Base-by-base conservation (phyloP, 1,140 invertebrate species). In the Zophobas atratus region DNA sequence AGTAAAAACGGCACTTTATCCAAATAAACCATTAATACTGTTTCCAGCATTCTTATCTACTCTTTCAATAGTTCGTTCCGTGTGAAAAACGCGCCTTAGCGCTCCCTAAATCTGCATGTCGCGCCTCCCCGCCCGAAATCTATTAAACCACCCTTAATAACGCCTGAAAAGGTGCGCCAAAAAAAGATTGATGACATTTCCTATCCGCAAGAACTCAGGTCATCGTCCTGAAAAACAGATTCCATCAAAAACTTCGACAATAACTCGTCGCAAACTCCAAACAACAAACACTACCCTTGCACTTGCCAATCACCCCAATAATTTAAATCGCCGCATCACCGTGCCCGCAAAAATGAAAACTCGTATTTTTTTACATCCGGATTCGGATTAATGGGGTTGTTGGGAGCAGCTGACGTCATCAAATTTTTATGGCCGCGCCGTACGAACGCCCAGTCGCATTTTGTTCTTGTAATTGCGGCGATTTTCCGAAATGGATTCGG, bases 141-240 rank as follows among this genome's bases (percentile, higher is more conserved):
- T 55, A 34, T 55, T 55, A 55, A 55, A 55, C 53, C 53, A 55
- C 35, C 53, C 53, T 55, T 34, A 55, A 55, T 55, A 55, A 55
- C 35, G 53, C n/a, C 32, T 5, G 8, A 55, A 55, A 55, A 55
- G 53, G 53, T 55, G 53, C 53, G 53, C 53, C 53, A 55, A 55
- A 55, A 55, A 55, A 20, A 20, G 53, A 55, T 55, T 55, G 32
- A 55, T 55, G 53, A 55, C 53, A 55, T 55, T 55, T 55, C 35
- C 53, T 55, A 34, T 55, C 53, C 53, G 53, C 53, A 55, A 55
- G 35, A 55, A 34, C 53, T 32, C 53, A 55, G 53, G 53, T 55
- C 53, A 55, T 55, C 53, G 53, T 55, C 53, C 53, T 34, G 5
- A 34, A 46, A 20, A 20, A 20, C 20, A 20, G 20, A 20, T 20